Conservation (phyloP, 2,888 invertebrate species). For the Lobophora halterata region DNA sequence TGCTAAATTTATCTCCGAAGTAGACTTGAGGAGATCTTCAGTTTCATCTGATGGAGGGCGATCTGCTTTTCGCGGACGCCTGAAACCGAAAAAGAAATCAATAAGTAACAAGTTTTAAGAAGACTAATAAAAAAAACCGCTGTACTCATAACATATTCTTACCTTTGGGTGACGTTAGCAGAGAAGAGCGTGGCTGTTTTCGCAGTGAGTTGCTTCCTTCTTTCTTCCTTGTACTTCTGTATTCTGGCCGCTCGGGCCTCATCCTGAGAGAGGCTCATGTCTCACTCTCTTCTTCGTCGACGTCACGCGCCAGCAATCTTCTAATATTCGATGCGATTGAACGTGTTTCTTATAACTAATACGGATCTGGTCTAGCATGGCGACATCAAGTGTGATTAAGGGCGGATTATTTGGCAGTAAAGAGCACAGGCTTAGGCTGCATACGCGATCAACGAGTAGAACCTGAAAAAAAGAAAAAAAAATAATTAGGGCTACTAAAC, state of each 20-base stretch:
- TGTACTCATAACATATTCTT: constrained; percentile 18
- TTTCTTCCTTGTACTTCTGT: constrained; percentile 86
- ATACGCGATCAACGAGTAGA: constrained; percentile 41
- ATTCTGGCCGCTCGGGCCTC: constrained; percentile 83
- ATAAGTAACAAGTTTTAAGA: too few relatives aligned
- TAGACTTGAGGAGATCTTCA: constrained; percentile 64
- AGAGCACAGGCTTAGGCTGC: constrained; percentile 60
- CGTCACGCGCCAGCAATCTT: constrained; percentile 63
- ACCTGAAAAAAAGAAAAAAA: constrained; percentile 56
- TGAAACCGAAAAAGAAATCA: constrained; percentile 48
- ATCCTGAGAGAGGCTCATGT: constrained; percentile 68
- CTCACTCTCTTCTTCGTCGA: constrained; percentile 43
- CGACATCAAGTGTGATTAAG: constrained; percentile 66
- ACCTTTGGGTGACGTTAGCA: constrained; percentile 82
- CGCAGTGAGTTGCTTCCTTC: constrained; percentile 84
- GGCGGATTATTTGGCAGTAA: constrained; percentile 77
- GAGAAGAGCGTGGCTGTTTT: constrained; percentile 82
- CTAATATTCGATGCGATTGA: constrained; percentile 43
- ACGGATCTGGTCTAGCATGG: constrained; percentile 67
- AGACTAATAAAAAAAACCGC: neutral
- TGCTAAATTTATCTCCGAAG: constrained; percentile 71
- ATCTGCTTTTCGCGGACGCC: constrained; percentile 55
- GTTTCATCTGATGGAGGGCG: constrained; percentile 58
- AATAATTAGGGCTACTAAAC: constrained; percentile 8
- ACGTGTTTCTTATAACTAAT: constrained; percentile 49